Base-by-base conservation (phyloP, 2,888 invertebrate genomes). In the Fissipunctia ypsillon region DNA sequence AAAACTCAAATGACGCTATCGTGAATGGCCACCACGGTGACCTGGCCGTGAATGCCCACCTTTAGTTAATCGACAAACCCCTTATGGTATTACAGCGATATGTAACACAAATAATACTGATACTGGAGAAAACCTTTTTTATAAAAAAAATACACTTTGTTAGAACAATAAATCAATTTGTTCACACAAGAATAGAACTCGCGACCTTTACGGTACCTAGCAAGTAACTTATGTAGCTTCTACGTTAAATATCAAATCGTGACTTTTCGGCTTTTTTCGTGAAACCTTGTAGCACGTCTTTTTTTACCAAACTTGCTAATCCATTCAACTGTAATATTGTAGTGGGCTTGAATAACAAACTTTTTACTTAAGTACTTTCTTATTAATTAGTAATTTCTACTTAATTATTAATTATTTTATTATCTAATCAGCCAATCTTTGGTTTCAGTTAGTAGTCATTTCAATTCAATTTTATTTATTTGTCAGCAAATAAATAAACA, bases 151-250 rank as follows among this genome's bases (percentile, higher is more conserved):
- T 45, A 66, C 28, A 45, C 3, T 43, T 3, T 35, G 22, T 12
- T 19, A 10, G 28, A 14, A 43, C 28, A 66, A n/a, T 73, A 54
- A 76, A 76, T 67, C 43, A 76, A n/a, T 73, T 45, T 38, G 22
- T 76, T 76, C 52, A 76, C 54, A 67, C 54, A 68, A 54, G 14
- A 67, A 56, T 56, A 68, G 54, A 68, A 45, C 52, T 38, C 12
- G 16, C 16, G 38, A 77, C 73, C 77, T 77, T 77, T 68, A 77
- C 2, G 2, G 6, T 12, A n/a, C n/a, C n/a, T n/a, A n/a, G 16
- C 12, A n/a, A 28, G 43, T 48, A 43, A 10, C 14, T 25, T 22
- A 7, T 74, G 16, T 48, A 35, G 35, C 16, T 65, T 28, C 7
- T 61, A 52, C 19, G 41, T 19, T 48, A 48, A 76, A 78, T 71